Conservation (phyloP, 2,113 vertebrate genomes). For the Ochotona princeps region DNA sequence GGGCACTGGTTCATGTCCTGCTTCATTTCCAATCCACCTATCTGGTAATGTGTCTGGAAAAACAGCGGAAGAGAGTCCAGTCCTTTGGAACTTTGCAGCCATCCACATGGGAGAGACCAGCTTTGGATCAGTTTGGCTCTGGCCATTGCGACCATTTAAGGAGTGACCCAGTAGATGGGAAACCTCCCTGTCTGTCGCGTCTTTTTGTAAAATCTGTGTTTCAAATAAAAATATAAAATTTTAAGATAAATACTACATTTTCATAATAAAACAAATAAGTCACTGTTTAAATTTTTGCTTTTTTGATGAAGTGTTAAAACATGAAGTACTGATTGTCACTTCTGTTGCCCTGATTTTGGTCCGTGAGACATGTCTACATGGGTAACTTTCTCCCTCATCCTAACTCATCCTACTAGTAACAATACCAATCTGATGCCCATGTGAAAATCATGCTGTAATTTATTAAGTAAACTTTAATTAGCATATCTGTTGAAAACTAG, state of each 20-base stretch:
- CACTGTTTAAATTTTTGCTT: slow-evolving; percentile 51
- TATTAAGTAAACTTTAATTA: slow-evolving; percentile 18
- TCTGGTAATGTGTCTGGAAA: no score
- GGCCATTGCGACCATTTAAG: no score
- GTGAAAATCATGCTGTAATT: slow-evolving; percentile 33
- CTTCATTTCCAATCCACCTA: no score
- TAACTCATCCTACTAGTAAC: background rate
- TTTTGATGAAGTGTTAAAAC: slow-evolving; percentile 59
- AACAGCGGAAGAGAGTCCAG: no score
- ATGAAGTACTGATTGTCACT: background rate
- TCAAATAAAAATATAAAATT: no score
- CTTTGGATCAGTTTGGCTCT: no score
- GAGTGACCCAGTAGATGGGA: no score
- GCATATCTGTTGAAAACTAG: background rate
- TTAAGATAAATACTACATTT: slow-evolving; percentile 42
- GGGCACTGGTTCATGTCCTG: no score
- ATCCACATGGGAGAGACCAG: no score
- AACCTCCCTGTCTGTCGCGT: no score
- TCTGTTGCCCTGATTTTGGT: background rate
- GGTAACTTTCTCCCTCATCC: background rate
- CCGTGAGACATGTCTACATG: slow-evolving; percentile 29
- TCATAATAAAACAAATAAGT: slow-evolving; percentile 50
- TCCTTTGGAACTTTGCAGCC: no score
- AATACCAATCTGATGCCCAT: background rate
- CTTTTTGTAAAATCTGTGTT: no score